phyloP scores from a whole-genome alignment of 2,888 invertebrate species.

The Agrypnus murinus region DNA sequence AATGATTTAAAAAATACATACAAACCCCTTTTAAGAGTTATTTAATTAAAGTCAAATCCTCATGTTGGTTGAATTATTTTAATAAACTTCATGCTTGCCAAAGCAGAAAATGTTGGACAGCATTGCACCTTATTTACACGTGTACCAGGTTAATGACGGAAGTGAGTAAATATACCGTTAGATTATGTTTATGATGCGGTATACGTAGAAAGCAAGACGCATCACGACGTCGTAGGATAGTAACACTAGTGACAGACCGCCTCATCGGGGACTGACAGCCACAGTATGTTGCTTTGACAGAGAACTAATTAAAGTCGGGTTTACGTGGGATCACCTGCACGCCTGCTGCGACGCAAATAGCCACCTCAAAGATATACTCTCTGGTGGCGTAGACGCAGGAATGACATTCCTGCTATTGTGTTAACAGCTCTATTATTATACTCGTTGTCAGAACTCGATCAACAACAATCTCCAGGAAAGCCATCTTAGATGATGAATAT shows the following conservation, averaged over 20 bases:
- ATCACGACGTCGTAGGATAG: constrained; percentile 28
- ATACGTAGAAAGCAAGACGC: constrained; percentile 17
- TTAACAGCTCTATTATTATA: constrained; percentile 60
- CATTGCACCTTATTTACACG: neutral
- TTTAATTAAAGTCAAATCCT: no score
- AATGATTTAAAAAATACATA: no score
- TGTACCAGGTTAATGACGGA: constrained; percentile 17
- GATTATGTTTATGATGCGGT: constrained; percentile 27
- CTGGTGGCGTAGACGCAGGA: constrained; percentile 45
- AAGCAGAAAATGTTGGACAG: constrained; percentile 24
- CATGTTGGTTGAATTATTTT: no score
- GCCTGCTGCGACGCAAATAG: constrained; percentile 63
- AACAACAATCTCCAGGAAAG: constrained; percentile 26
- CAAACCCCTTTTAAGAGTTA: no score
- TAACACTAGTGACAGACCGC: constrained; percentile 48
- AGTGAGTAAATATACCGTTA: constrained; percentile 10
- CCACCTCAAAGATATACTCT: constrained; percentile 57
- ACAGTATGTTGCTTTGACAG: constrained; percentile 64
- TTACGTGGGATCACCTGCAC: constrained; percentile 65
- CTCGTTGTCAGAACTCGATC: constrained; percentile 36
- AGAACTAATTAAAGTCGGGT: constrained; percentile 65
- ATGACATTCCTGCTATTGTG: constrained; percentile 58
- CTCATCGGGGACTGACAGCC: constrained; percentile 57
- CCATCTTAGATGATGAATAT: constrained; percentile 37
- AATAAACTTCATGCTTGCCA: constrained; percentile 2